A percentile compares a stretch with the other conserved stretches of the same genome.
phyloP scores from a whole-genome alignment of 2,888 invertebrate species.

The Germaria angustata region DNA sequence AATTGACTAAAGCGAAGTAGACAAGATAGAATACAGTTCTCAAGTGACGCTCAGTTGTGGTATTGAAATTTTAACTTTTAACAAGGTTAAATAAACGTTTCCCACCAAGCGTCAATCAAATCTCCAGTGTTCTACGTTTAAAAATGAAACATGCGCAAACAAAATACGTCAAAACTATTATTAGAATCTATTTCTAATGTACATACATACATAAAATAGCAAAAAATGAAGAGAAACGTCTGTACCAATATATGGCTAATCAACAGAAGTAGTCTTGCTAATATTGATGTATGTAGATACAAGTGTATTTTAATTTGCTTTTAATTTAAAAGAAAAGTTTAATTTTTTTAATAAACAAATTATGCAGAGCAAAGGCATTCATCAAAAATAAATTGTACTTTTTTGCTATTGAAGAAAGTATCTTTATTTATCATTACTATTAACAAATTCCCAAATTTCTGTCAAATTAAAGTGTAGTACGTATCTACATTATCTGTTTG shows the following conservation, averaged over 20 bases:
- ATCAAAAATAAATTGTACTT: no score
- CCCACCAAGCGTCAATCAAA: conserved; percentile 33
- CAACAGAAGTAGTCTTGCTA: neutral
- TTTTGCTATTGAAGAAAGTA: no score
- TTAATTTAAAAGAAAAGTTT: no score
- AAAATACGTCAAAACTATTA: conserved; percentile 50
- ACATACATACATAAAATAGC: neutral
- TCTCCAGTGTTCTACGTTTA: conserved; percentile 39
- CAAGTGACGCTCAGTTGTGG: neutral
- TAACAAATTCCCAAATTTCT: no score
- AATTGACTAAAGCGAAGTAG: neutral
- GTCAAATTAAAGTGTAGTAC: no score
- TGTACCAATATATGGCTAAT: conserved; percentile 1
- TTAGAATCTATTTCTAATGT: neutral
- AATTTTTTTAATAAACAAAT: no score
- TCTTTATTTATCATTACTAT: no score
- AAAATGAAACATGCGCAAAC: conserved; percentile 57
- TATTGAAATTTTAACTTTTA: conserved; percentile 33
- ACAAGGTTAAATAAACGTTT: conserved; percentile 42
- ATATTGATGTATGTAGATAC: neutral
- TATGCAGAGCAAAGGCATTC: no score
- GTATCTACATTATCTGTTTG: no score
- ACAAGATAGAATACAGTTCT: neutral
- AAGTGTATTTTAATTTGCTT: neutral
- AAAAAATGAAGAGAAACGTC: neutral